Conservation (phyloP, 2,113 vertebrate genomes). For the Harpagus bidentatus region DNA sequence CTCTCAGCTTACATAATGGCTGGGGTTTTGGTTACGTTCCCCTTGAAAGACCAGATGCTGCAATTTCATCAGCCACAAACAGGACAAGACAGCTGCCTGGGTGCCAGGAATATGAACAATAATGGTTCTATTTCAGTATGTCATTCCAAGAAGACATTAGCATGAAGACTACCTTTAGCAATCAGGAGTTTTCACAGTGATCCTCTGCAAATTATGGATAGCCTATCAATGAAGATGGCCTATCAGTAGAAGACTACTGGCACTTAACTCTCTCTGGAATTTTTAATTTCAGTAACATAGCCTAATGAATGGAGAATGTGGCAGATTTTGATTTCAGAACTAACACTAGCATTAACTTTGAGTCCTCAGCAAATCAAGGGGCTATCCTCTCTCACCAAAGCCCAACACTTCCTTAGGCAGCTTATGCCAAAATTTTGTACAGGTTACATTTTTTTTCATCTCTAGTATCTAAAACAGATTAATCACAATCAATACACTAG, state of each 20-base stretch:
- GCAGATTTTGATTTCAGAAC: neutral
- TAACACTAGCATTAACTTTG: neutral
- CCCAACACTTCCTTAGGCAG: neutral
- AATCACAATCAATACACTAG: neutral
- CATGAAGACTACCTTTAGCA: neutral
- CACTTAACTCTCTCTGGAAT: slow-evolving; percentile 5
- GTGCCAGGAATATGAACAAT: slow-evolving; percentile 9
- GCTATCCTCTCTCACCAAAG: neutral
- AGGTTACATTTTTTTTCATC: neutral
- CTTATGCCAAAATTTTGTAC: neutral
- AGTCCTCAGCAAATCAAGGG: neutral
- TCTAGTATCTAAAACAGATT: neutral
- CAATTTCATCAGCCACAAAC: slow-evolving; percentile 59
- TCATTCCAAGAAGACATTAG: neutral
- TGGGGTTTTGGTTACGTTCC: slow-evolving; percentile 13
- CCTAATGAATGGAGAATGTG: neutral
- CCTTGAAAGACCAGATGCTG: slow-evolving; percentile 52
- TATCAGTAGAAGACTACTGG: neutral
- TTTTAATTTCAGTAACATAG: neutral
- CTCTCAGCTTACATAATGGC: slow-evolving; percentile 39
- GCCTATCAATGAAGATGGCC: neutral
- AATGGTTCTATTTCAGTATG: neutral
- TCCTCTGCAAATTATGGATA: neutral
- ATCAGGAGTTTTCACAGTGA: neutral
- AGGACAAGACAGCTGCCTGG: slow-evolving; percentile 17